Percentiles rank a stretch among this genome's conserved stretches.
Evolutionary conservation across 2,888 invertebrate genomes (phyloP).

Genomic region (Lasioglossum lativentre): DNA sequence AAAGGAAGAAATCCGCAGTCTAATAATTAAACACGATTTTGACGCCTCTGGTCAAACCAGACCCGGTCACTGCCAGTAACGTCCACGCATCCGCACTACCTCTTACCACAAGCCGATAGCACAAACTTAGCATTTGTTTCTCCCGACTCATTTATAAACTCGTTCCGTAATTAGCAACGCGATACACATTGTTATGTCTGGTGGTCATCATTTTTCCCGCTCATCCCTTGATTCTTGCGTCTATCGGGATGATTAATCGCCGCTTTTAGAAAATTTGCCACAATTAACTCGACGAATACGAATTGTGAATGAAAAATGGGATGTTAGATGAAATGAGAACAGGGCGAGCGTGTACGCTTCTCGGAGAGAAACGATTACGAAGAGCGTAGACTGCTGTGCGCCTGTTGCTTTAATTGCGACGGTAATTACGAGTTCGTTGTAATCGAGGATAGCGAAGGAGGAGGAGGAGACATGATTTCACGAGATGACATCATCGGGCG

Average conservation of each 20-base stretch:
- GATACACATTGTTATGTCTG: not conserved
- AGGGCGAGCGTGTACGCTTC: not conserved
- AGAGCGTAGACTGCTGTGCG: constrained; percentile 27
- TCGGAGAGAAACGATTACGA: constrained; percentile 13
- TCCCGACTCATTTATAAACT: not conserved
- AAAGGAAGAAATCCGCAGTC: no score
- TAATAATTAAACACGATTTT: not conserved
- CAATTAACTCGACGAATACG: constrained; percentile 39
- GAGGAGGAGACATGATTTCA: constrained; percentile 36
- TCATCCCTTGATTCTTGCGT: not conserved
- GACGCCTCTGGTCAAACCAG: not conserved
- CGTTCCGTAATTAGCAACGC: not conserved
- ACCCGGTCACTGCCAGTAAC: not conserved
- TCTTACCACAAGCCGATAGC: not conserved
- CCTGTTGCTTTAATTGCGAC: constrained; percentile 67
- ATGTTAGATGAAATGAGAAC: not conserved
- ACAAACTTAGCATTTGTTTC: not conserved
- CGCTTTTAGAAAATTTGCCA: constrained; percentile 6
- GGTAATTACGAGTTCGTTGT: constrained; percentile 71
- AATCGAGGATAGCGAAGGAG: constrained; percentile 61
- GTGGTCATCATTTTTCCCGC: not conserved
- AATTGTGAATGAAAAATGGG: constrained; percentile 34
- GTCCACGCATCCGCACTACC: not conserved
- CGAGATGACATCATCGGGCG: constrained; percentile 29
- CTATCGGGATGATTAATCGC: not conserved